A percentile compares a stretch with the other conserved stretches of the same genome.
phyloP scores from a whole-genome alignment of 2,113 vertebrate genomes.

The Leucopsar rothschildi region DNA sequence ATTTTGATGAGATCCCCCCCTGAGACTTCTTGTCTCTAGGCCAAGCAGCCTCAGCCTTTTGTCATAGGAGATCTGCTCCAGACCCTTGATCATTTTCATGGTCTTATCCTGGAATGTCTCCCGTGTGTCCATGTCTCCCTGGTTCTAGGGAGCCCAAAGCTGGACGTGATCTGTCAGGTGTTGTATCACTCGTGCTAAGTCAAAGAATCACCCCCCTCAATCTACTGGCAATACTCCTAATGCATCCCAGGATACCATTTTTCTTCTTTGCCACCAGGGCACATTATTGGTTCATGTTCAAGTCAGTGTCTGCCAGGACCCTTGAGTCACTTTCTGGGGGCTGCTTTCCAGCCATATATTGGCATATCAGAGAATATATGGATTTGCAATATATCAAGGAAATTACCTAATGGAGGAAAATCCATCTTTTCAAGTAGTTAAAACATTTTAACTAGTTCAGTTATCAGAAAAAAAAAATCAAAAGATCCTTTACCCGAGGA shows the following conservation, averaged over 20 bases:
- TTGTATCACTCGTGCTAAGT: too few relatives aligned
- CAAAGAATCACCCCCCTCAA: background rate
- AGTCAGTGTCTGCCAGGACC: background rate
- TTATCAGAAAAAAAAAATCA: background rate
- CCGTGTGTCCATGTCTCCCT: background rate
- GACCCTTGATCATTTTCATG: background rate
- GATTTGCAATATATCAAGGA: background rate
- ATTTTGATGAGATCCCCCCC: fast-evolving
- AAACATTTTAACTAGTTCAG: background rate
- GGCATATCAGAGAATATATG: background rate
- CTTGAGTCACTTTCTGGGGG: background rate
- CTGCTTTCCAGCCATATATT: background rate
- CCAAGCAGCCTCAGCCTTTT: background rate
- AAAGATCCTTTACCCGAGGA: background rate
- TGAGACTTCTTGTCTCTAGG: background rate
- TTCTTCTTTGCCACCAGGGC: background rate
- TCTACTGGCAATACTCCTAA: background rate
- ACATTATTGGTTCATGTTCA: background rate
- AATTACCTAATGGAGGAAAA: background rate
- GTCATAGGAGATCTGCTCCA: background rate
- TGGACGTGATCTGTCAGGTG: background rate
- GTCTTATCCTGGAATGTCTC: background rate
- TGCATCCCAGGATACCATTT: background rate
- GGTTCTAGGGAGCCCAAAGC: background rate
- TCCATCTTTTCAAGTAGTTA: background rate